Conservation (phyloP, 2,888 invertebrate genomes). For the Callosobruchus maculatus region DNA sequence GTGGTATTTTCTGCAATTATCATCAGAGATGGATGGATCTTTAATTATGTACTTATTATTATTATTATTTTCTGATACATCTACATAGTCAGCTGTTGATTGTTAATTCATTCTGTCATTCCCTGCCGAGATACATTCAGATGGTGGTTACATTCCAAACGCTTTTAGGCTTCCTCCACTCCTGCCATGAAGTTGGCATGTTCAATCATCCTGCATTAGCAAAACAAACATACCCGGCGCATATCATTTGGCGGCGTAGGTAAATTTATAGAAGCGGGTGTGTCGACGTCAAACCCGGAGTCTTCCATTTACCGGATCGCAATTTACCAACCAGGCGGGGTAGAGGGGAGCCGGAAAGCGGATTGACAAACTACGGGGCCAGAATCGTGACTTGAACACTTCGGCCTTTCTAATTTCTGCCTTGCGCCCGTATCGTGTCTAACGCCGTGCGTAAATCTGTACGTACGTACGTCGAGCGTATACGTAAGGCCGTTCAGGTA, state of each 20-base stretch:
- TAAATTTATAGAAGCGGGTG: background rate
- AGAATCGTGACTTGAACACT: constrained; percentile 41
- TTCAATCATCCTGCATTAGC: background rate
- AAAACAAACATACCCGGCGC: background rate
- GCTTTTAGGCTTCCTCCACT: no score
- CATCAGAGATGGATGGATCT: no score
- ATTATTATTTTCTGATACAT: no score
- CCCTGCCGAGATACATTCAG: no score
- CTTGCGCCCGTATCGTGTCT: background rate
- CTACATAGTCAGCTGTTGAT: no score
- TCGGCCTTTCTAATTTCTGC: constrained; percentile 42
- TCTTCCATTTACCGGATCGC: background rate
- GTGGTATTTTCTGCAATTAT: no score
- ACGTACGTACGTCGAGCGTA: background rate
- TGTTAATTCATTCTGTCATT: no score
- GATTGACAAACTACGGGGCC: constrained; percentile 15
- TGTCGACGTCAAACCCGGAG: background rate
- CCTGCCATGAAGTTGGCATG: no score
- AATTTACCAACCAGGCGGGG: constrained; percentile 1
- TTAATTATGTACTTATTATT: no score
- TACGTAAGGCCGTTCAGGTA: background rate
- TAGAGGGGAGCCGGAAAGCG: constrained; percentile 6
- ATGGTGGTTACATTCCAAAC: no score
- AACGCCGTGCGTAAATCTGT: background rate
- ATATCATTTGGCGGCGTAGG: background rate